Conservation (phyloP, 2,888 invertebrate genomes). For the Seladonia tumulorum region DNA sequence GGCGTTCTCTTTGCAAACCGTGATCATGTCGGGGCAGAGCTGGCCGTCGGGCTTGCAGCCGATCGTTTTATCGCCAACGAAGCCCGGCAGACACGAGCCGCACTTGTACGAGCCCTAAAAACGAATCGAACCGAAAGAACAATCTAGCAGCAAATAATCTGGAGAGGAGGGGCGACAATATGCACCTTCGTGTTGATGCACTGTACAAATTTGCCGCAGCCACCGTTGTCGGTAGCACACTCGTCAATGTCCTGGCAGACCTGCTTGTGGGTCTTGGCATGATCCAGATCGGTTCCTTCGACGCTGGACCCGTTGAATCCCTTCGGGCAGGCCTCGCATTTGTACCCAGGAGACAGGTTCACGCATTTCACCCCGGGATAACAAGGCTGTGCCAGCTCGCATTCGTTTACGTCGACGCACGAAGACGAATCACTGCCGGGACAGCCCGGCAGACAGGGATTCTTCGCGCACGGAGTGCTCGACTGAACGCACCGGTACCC, state of each 20-base stretch:
- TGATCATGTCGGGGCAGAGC: constrained; percentile 89
- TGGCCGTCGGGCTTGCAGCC: constrained; percentile 88
- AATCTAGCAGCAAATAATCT: background rate
- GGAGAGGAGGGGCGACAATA: background rate
- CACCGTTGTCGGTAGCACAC: constrained; percentile 90
- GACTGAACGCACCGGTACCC: constrained; percentile 86
- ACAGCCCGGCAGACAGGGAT: background rate
- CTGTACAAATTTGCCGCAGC: constrained; percentile 91
- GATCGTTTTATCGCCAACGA: constrained; percentile 91
- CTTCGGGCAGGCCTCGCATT: constrained; percentile 93
- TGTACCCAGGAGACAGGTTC: constrained; percentile 93
- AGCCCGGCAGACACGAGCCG: constrained; percentile 92
- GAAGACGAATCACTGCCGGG: background rate
- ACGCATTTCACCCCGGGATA: constrained; percentile 90
- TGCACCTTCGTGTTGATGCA: constrained; percentile 93
- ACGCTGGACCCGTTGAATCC: constrained; percentile 91
- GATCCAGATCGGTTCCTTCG: constrained; percentile 90
- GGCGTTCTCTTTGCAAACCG: constrained; percentile 92
- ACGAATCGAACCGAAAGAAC: background rate
- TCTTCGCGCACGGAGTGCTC: background rate
- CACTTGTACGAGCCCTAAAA: constrained; percentile 94
- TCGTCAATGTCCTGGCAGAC: constrained; percentile 95
- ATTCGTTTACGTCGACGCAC: constrained; percentile 91
- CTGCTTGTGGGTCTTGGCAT: constrained; percentile 88
- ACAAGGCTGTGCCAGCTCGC: constrained; percentile 92